Base-by-base conservation (phyloP, 1,140 invertebrate genomes). In the Conopomorpha cramerella region DNA sequence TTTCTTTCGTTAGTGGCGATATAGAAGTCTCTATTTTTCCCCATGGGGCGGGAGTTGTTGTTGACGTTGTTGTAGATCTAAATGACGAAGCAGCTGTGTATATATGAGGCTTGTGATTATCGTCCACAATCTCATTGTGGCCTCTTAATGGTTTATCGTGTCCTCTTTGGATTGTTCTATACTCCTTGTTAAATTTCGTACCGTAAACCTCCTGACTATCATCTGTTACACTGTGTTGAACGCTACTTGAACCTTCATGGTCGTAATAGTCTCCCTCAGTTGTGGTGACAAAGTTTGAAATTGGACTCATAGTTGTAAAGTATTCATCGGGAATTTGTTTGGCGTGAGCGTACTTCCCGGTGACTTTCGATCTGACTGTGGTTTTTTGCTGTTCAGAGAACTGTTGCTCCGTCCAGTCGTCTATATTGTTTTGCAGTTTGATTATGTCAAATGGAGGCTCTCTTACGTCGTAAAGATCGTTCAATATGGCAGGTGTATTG, bases 361-460 rank as follows among this genome's bases (percentile, higher is more conserved):
- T 80, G 8, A 77, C 77, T 41, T 80, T 78, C 33, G 67, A 65
- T 36, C 65, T 77, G 40, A 80, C 70, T 2, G 77, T 65, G 19
- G 46, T 49, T 49, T 58, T 65, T 34, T 73, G 65, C 4, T 79
- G 53, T 27, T 81, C 81, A 6, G 82, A 83, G 59, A 82, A 88
- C 61, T 88, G 86, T 77, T 90, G 86, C 46, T 88, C 86, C 1
- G 89, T 91, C 90, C 90, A 92, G 19, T 88, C 86, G 51, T 92
- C 89, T 25, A 92, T 92, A 45, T 89, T 90, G 48, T 90, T 88
- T 55, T 91, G 89, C 30, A 91, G 58, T 51, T 84, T 84, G 15
- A 84, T 81, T 11, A 88, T 81, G 51, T 90, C 87, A 46, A 89
- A 86, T 0, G 82, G 82, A 25, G 81, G 80, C 38, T 80, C 81